phyloP scores from a whole-genome alignment of 1,140 invertebrate species.

The Ctenoplectra terminalis region DNA sequence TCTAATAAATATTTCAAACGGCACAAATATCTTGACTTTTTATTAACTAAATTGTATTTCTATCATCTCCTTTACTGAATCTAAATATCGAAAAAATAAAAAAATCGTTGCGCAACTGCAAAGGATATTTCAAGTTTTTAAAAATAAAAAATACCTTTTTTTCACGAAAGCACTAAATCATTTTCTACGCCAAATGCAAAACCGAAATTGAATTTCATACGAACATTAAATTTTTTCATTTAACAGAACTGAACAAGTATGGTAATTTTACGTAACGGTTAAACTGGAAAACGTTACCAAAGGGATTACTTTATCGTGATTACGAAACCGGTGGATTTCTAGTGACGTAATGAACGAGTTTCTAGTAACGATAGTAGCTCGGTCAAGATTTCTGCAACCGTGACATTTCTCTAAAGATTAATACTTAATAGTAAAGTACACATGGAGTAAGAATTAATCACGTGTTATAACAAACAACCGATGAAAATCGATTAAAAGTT shows the following conservation, averaged over 20 bases:
- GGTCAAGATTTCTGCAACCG: conserved; percentile 54
- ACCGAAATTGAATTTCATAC: background rate
- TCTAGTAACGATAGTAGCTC: background rate
- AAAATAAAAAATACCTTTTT: no score
- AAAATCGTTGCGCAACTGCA: no score
- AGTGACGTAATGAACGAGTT: conserved; percentile 26
- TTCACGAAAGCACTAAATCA: no score
- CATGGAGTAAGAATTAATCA: background rate
- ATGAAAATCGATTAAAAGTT: conserved; percentile 46
- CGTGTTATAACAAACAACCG: background rate
- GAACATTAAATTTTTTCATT: background rate
- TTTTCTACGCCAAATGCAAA: no score
- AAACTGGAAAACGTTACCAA: background rate
- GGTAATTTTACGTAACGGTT: background rate
- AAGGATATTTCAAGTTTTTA: no score
- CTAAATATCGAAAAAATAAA: no score
- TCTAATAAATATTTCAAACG: no score
- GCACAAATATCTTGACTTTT: no score
- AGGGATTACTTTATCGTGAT: conserved; percentile 9
- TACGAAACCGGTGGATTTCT: background rate
- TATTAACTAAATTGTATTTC: no score
- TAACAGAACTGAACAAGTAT: no score
- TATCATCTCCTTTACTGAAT: no score
- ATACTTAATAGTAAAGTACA: background rate
- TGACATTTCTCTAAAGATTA: conserved; percentile 43